These are phyloP conservation scores for Phymorhynchus buccinoides DNA, from an alignment of 1,140 invertebrate species.

Conservation along the genomic window DNA sequence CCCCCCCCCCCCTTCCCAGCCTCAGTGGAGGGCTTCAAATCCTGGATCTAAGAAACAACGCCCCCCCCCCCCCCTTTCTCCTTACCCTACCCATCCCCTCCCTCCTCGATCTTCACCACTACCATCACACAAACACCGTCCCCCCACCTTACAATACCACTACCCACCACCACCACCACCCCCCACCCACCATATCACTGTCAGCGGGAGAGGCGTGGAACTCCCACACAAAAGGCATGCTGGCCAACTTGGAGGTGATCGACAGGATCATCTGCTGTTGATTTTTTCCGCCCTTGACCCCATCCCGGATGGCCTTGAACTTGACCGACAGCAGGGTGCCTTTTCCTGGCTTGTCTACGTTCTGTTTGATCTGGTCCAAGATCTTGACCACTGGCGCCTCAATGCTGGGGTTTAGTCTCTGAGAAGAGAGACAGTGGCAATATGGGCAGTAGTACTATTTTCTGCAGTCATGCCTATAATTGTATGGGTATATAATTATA, in stretches of 20 bases:
- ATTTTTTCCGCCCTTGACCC: constrained; percentile 35
- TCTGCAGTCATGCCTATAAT: too few species aligned
- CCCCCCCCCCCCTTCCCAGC: too few species aligned
- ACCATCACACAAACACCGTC: not conserved
- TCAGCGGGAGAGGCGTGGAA: constrained; percentile 55
- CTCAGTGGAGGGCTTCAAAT: too few species aligned
- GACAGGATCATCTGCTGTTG: constrained; percentile 48
- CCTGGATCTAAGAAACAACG: too few species aligned
- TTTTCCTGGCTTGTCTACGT: constrained; percentile 52
- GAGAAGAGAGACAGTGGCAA: constrained; percentile 38
- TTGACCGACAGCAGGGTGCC: constrained; percentile 51
- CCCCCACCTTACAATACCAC: not conserved
- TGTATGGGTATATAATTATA: too few species aligned
- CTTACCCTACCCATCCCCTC: not conserved
- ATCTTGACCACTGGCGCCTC: constrained; percentile 65
- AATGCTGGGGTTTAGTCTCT: constrained; percentile 69
- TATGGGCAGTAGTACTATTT: not conserved
- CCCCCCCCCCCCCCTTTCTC: not conserved
- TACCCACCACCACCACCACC: not conserved
- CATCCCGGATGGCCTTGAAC: constrained; percentile 33
- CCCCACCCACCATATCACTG: constrained; percentile 43
- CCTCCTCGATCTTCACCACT: not conserved
- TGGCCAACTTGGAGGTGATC: constrained; percentile 60
- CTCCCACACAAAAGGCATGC: constrained; percentile 66
- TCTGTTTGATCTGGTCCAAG: constrained; percentile 63